These are phyloP conservation scores for Meiosimyza platycephala DNA, from an alignment of 2,888 invertebrate species.

Conservation along the genomic window DNA sequence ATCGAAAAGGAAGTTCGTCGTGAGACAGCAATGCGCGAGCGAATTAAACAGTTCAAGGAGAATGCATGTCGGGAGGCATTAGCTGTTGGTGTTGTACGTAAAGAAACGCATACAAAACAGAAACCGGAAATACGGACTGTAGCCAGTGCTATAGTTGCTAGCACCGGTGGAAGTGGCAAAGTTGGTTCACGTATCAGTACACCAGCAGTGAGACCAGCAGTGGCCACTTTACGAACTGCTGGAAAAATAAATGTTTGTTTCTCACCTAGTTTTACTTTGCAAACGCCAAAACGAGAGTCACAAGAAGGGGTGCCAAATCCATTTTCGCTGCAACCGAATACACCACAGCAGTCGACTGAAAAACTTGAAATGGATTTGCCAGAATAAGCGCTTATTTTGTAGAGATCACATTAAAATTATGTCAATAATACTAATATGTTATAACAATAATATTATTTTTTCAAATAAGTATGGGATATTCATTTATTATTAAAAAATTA, in stretches of 20 bases:
- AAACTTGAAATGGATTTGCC: not conserved
- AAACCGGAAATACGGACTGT: slow-evolving; percentile 32
- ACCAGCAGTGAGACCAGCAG: slow-evolving; percentile 50
- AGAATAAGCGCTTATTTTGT: too few species aligned
- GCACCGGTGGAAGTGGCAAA: not conserved
- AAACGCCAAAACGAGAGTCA: slow-evolving; percentile 64
- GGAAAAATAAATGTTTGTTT: slow-evolving; percentile 62
- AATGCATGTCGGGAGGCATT: slow-evolving; percentile 57
- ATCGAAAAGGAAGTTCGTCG: slow-evolving; percentile 61
- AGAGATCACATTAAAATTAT: too few species aligned
- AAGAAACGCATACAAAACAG: slow-evolving; percentile 53
- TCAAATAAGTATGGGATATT: too few species aligned
- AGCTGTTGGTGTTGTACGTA: slow-evolving; percentile 55
- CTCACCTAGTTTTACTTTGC: slow-evolving; percentile 53
- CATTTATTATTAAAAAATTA: too few species aligned
- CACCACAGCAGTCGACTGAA: slow-evolving; percentile 1
- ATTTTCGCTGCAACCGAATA: slow-evolving; percentile 43
- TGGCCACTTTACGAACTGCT: slow-evolving; percentile 54
- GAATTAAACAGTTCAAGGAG: slow-evolving; percentile 59
- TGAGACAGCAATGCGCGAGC: slow-evolving; percentile 60
- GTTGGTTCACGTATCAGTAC: slow-evolving; percentile 44
- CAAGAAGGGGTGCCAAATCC: slow-evolving; percentile 52
- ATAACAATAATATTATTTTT: too few species aligned
- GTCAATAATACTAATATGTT: too few species aligned
- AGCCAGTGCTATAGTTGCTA: slow-evolving; percentile 8